Percentiles rank a stretch among this genome's conserved stretches.
phyloP scores from a whole-genome alignment of 2,888 invertebrate genomes.

The Mesorhabditis spiculigera region DNA sequence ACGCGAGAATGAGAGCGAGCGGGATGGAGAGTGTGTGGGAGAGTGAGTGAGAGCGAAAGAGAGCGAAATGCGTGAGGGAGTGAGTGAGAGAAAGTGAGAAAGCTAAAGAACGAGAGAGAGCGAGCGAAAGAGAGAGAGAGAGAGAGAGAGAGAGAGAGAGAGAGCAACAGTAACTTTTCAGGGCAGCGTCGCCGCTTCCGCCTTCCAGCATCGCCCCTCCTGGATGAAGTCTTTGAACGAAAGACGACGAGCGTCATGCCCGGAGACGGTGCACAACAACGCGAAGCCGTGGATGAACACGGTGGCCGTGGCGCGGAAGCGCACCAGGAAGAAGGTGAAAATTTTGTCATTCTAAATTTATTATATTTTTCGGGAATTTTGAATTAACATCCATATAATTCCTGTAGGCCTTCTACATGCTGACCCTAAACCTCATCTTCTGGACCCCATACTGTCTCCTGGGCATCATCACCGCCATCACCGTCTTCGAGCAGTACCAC shows the following conservation, averaged over 20 bases:
- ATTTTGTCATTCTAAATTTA: background rate
- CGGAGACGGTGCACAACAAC: background rate
- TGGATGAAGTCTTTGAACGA: background rate
- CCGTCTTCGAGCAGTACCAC: slow-evolving; percentile 19
- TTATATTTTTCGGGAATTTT: too few species aligned
- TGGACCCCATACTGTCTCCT: slow-evolving; percentile 40
- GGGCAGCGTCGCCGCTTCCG: slow-evolving; percentile 5
- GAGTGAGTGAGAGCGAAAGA: too few species aligned
- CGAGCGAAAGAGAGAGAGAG: too few species aligned
- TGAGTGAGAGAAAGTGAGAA: too few species aligned
- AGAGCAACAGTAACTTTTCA: background rate
- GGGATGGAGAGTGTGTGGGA: too few species aligned
- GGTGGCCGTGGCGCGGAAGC: slow-evolving; percentile 13
- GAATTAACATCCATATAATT: background rate
- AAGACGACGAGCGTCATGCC: background rate
- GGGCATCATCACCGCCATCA: slow-evolving; percentile 29
- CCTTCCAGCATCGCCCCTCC: background rate
- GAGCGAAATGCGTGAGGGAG: too few species aligned
- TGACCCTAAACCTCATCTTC: slow-evolving; percentile 36
- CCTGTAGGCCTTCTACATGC: slow-evolving; percentile 33
- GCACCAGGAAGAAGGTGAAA: slow-evolving; percentile 15
- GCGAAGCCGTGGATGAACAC: slow-evolving; percentile 15
- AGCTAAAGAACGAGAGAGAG: too few species aligned
- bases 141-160: too few species aligned
- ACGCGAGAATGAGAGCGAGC: too few species aligned